Base-by-base conservation (phyloP, 2,797 vertebrate genomes). In the Sebastes cheni region DNA sequence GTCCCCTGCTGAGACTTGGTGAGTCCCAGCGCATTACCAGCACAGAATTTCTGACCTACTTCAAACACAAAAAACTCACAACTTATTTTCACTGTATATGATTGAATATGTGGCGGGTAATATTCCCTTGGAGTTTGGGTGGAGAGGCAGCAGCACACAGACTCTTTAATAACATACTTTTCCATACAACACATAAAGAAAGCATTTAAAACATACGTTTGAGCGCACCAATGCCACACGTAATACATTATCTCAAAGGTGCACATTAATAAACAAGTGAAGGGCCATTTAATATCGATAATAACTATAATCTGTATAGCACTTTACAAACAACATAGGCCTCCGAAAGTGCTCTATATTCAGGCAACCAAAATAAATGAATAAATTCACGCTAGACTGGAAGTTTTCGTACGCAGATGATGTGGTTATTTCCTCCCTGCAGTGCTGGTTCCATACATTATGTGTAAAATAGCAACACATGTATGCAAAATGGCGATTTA, bases 31-130 rank as follows among this genome's bases (percentile, higher is more conserved):
- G 67, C 88, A 91, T 93, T 91, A 88, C 85, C 83, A 78, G 78
- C 79, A 83, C 84, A 82, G 81, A 86, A 90, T 88, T 89, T 90
- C 90, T 95, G 94, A 94, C 93, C 94, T 89, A 94, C 92, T 95
- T 95, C 92, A 92, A 91, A 87, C 84, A 91, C 77, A 87, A 72
- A 89, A 18, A 84, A 81, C 58, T 70, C 78, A 79, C 86, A 91
- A 89, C 84, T 91, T 88, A 86, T 91, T 90, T 90, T 85, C 86
- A 80, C 72, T 76, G 82, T 67, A 50, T 82, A 73, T 88, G 86
- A 91, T 86, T 86, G 72, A 90, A 90, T 86, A 85, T 88, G 72
- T 69, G 64, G 67, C 18, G 23, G 77, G 62, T 77, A 81, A 82
- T 66, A 72, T 79, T 89, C 72, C 82, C 83, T 34, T 4, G 73